These are phyloP conservation scores for Belonocnema kinseyi DNA, from an alignment of 1,140 invertebrate genomes.

Conservation along the genomic window DNA sequence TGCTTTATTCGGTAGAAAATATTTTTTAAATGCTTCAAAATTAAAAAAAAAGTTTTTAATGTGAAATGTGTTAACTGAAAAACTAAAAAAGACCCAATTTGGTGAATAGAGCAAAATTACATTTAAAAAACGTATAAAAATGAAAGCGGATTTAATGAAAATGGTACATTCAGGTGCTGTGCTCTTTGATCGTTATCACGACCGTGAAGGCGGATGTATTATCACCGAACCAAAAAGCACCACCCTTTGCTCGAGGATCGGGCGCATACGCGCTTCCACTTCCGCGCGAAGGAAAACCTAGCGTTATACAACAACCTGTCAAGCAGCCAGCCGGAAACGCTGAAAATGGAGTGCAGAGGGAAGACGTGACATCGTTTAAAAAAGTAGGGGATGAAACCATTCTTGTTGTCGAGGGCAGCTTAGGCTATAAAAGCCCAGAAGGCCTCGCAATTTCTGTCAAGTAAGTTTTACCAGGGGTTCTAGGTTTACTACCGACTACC, in stretches of 20 bases:
- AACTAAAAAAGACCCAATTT: not conserved
- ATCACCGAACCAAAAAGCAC: constrained; percentile 65
- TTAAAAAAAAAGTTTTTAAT: no score
- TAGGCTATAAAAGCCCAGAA: constrained; percentile 70
- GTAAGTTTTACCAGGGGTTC: constrained; percentile 56
- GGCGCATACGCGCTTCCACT: constrained; percentile 63
- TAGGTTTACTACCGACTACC: no score
- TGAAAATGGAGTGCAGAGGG: constrained; percentile 60
- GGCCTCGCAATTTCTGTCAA: constrained; percentile 69
- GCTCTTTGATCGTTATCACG: constrained; percentile 26
- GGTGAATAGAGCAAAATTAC: not conserved
- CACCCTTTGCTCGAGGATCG: constrained; percentile 61
- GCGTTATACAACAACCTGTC: not conserved
- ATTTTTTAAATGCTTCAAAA: no score
- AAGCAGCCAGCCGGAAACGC: constrained; percentile 16
- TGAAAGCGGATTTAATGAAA: not conserved
- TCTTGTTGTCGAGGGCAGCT: constrained; percentile 64
- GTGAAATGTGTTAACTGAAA: not conserved
- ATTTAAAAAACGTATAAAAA: not conserved
- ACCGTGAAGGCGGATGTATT: constrained; percentile 59
- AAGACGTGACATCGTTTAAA: constrained; percentile 64
- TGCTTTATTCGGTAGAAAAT: no score
- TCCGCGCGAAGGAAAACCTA: constrained; percentile 47
- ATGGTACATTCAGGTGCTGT: constrained; percentile 35
- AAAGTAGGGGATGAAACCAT: constrained; percentile 65